Evolutionary conservation across 1,140 invertebrate genomes (phyloP).

Genomic region (Drosophila teissieri): DNA sequence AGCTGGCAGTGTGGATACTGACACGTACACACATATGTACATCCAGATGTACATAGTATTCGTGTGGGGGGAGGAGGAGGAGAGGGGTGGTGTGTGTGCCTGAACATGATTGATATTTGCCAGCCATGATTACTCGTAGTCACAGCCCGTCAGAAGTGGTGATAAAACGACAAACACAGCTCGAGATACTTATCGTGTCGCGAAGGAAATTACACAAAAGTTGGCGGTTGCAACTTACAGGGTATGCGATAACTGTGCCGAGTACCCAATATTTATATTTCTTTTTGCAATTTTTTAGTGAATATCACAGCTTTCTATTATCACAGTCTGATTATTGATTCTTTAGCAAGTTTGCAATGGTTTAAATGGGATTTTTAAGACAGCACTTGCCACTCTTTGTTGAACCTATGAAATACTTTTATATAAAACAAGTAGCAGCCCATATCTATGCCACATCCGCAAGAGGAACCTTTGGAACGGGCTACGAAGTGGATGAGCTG

Average conservation of each 20-base stretch:
- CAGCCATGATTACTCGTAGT: conserved; percentile 47
- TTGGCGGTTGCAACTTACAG: conserved; percentile 6
- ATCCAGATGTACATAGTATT: neutral
- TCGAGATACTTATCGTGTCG: conserved; percentile 17
- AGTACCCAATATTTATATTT: too few relatives aligned
- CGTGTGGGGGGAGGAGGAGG: too few relatives aligned
- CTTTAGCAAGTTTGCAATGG: too few relatives aligned
- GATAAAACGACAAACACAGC: conserved; percentile 43
- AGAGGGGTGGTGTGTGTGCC: conserved; percentile 4
- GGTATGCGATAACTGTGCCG: neutral
- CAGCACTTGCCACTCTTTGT: too few relatives aligned
- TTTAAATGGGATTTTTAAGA: too few relatives aligned
- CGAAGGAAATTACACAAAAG: conserved; percentile 8
- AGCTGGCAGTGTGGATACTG: conserved; percentile 23
- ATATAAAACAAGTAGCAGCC: neutral
- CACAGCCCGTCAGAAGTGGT: conserved; percentile 31
- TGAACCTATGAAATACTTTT: neutral
- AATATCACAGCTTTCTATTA: too few relatives aligned
- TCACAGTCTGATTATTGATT: too few relatives aligned
- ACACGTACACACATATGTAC: conserved; percentile 3
- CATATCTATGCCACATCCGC: conserved; percentile 46
- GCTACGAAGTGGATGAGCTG: conserved; percentile 39
- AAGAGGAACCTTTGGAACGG: conserved; percentile 25
- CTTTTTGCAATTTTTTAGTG: too few relatives aligned
- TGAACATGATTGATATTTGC: conserved; percentile 56